phyloP scores from a whole-genome alignment of 2,113 vertebrate species.

The Toxotes jaculatrix region DNA sequence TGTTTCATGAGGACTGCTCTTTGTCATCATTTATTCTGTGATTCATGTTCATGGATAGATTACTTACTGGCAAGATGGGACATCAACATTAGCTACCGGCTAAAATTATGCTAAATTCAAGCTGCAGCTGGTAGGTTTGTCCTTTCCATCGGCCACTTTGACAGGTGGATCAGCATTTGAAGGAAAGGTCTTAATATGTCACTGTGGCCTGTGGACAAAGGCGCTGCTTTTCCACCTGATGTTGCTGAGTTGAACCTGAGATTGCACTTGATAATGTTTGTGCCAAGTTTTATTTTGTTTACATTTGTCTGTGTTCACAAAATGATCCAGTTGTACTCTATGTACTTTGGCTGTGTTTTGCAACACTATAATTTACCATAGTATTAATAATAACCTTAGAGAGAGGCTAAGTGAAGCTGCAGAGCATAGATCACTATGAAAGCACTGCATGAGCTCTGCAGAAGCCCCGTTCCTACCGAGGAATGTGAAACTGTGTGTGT shows the following conservation, averaged over 20 bases:
- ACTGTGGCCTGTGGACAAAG: background rate
- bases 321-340: background rate
- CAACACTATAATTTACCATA: conserved; percentile 43
- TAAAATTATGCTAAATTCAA: conserved; percentile 17
- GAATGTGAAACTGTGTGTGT: conserved; percentile 41
- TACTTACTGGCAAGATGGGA: conserved; percentile 16
- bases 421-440: conserved; percentile 52
- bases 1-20: conserved; percentile 39
- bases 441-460: conserved; percentile 71
- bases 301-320: conserved; percentile 51
- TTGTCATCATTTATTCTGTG: conserved; percentile 49
- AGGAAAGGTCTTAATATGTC: background rate
- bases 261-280: conserved; percentile 47
- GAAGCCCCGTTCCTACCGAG: conserved; percentile 36
- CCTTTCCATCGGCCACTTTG: background rate
- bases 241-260: conserved; percentile 5
- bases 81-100: background rate
- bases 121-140: background rate
- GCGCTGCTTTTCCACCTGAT: background rate
- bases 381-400: conserved; percentile 39
- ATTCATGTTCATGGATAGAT: conserved; percentile 49
- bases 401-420: conserved; percentile 23
- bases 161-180: background rate
- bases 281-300: conserved; percentile 74
- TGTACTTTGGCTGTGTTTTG: conserved; percentile 31